These are phyloP conservation scores for Trachurus trachurus DNA, from an alignment of 2,797 vertebrate genomes.

Conservation along the genomic window DNA sequence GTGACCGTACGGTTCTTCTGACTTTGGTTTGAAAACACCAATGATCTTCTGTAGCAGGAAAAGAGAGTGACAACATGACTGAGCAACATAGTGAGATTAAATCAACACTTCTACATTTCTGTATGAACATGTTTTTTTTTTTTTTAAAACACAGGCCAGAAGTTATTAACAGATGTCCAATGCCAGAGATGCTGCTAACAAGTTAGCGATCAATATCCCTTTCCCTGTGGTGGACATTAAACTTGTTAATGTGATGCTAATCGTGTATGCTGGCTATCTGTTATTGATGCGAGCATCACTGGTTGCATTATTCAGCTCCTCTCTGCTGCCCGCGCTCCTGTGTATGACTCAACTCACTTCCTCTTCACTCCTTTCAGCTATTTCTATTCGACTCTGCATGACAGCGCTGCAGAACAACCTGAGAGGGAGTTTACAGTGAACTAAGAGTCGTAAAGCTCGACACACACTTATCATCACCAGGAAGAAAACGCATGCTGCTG, in stretches of 20 bases:
- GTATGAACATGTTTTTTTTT: not conserved
- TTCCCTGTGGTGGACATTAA: not conserved
- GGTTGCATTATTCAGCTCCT: constrained; percentile 26
- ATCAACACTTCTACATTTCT: not conserved
- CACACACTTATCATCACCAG: no score
- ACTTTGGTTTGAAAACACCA: constrained; percentile 99
- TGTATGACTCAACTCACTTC: not conserved
- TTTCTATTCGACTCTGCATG: not conserved
- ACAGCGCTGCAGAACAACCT: not conserved
- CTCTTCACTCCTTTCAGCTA: not conserved
- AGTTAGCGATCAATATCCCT: constrained; percentile 24
- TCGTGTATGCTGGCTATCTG: constrained; percentile 7
- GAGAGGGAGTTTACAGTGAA: not conserved
- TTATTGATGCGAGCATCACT: constrained; percentile 2
- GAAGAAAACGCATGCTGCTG: no score
- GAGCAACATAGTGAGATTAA: not conserved
- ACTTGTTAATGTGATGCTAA: constrained; percentile 42
- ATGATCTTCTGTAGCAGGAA: constrained; percentile 90
- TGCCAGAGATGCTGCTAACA: constrained; percentile 11
- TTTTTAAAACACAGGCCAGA: not conserved
- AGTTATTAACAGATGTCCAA: constrained; percentile 9
- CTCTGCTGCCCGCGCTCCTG: not conserved
- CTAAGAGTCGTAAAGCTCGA: no score
- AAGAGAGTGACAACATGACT: not conserved
- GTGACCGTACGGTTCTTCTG: constrained; percentile 98